Base-by-base conservation (phyloP, 2,888 invertebrate genomes). In the Sepioteuthis lessoniana region DNA sequence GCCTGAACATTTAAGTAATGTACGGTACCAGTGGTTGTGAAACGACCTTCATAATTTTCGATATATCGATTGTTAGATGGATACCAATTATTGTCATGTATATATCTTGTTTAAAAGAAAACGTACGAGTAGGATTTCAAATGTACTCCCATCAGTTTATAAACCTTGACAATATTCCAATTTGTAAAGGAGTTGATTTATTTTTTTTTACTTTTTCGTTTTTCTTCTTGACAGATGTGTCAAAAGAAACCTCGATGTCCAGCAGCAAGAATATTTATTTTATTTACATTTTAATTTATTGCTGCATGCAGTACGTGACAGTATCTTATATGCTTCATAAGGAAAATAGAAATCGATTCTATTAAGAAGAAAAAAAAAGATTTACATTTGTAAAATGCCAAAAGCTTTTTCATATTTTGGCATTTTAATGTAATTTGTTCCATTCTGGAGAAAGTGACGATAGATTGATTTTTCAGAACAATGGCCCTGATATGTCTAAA, bases 401-500 rank as follows among this genome's bases (percentile, higher is more conserved):
- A n/a, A n/a, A 76, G 76, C n/a, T 10, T 76, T 76, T 76, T 76
- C 76, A 76, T 35, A 76, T 4, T 76, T 76, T 76, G 76, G 76
- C 76, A 76, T 76, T 76, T 76, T 76, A 76, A 76, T 76, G 76
- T n/a, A 76, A 76, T 76, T 76, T 76, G 76, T n/a, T n/a, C n/a
- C 76, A 13, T 76, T 16, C n/a, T n/a, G 16, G n/a, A 16, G n/a
- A 13, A n/a, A 35, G 60, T 3, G 76, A n/a, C 76, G 4, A 10
- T 76, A n/a, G 76, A 76, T 76, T n/a, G 76, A n/a, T 76, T n/a
- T 76, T 10, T n/a, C n/a, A n/a, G n/a, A n/a, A 76, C 76, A 76
- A 76, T n/a, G 19, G 76, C n/a, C 13, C 19, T 35, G 16, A n/a
- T 13, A 19, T 76, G n/a, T 76, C n/a, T n/a, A 76, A 76, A 76